phyloP scores from a whole-genome alignment of 2,113 vertebrate species.

The Hypanus sabinus region DNA sequence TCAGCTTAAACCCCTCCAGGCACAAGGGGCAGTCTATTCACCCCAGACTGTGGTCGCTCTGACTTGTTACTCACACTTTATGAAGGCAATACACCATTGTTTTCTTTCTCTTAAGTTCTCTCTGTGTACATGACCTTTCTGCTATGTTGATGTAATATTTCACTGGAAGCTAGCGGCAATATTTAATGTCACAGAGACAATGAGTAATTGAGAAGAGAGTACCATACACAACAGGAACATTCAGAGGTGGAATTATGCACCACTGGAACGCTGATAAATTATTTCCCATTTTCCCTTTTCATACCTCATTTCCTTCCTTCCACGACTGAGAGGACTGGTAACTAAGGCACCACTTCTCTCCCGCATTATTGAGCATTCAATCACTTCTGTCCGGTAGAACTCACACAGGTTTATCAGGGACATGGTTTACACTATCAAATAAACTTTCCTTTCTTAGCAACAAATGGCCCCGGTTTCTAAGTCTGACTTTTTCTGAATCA shows the following conservation, averaged over 20 bases:
- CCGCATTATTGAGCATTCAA: neutral
- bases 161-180: neutral
- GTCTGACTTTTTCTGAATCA: no score
- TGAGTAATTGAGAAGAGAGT: neutral
- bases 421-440: neutral
- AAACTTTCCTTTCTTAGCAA: neutral
- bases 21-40: neutral
- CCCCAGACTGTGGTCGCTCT: neutral
- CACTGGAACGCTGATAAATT: constrained; percentile 28
- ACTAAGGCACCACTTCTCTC: neutral
- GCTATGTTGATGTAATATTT: neutral
- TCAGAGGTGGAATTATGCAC: constrained; percentile 31
- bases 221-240: neutral
- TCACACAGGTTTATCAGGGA: neutral
- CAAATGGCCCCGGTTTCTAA: neutral
- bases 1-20: neutral
- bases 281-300: constrained; percentile 34
- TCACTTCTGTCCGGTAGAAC: neutral
- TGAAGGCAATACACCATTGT: neutral
- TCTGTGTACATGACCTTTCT: neutral
- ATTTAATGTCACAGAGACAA: constrained; percentile 17
- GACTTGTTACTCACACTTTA: neutral
- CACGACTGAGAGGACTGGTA: constrained; percentile 7
- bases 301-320: constrained; percentile 32
- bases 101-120: neutral